phyloP scores from a whole-genome alignment of 2,888 invertebrate species.

The Lymantria dispar region DNA sequence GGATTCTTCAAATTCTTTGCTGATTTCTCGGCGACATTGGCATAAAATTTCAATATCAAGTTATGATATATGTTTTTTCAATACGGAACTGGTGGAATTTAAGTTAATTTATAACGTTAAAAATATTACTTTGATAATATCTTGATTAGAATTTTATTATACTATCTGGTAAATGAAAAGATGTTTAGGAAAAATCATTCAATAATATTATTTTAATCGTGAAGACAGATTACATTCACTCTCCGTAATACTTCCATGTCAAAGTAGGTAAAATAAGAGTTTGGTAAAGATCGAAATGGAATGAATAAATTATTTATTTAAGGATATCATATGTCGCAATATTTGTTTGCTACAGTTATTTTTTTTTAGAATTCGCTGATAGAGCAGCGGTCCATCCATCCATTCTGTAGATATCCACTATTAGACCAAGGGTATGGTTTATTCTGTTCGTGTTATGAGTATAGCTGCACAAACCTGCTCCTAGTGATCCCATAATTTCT shows the following conservation, averaged over 20 bases:
- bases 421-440: too few relatives aligned
- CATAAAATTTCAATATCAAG: constrained; percentile 25
- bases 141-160: neutral
- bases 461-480: too few relatives aligned
- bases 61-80: constrained; percentile 22
- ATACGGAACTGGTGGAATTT: constrained; percentile 9
- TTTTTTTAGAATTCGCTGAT: neutral
- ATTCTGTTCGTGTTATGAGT: too few relatives aligned
- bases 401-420: too few relatives aligned
- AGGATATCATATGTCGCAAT: constrained; percentile 29
- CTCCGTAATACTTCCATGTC: neutral
- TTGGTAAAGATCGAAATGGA: constrained; percentile 27
- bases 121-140: neutral
- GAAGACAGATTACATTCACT: too few relatives aligned
- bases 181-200: neutral
- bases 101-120: neutral
- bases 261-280: constrained; percentile 12
- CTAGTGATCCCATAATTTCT: too few relatives aligned
- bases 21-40: constrained; percentile 18
- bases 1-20: constrained; percentile 30
- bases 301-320: constrained; percentile 26
- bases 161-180: neutral
- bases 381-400: neutral
- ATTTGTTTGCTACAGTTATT: constrained; percentile 12
- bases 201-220: neutral